Evolutionary conservation across 2,888 invertebrate species (phyloP).

Genomic region (Synanthedon vespiformis): DNA sequence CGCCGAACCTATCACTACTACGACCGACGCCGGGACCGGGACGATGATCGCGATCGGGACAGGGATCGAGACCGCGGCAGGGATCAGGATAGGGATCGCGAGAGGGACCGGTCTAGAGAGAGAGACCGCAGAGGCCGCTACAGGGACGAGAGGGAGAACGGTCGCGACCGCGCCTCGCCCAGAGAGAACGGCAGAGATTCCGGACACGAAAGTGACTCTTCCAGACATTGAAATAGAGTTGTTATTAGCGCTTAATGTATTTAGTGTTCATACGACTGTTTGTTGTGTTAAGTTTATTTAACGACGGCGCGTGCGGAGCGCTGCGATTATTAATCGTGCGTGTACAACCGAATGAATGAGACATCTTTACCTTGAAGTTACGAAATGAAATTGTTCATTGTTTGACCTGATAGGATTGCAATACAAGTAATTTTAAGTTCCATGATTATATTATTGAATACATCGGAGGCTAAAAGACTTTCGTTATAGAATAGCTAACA

Average conservation of each 20-base stretch:
- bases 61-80: conserved; percentile 42
- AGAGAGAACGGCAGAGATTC: conserved; percentile 62
- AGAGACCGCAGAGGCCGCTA: conserved; percentile 36
- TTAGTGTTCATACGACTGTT: background rate
- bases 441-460: conserved; percentile 26
- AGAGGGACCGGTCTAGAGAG: conserved; percentile 31
- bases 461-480: conserved; percentile 49
- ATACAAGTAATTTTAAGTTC: conserved; percentile 38
- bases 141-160: conserved; percentile 50
- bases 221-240: conserved; percentile 43
- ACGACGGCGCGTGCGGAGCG: background rate
- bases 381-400: conserved; percentile 14
- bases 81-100: conserved; percentile 24
- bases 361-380: conserved; percentile 57
- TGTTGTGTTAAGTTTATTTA: background rate
- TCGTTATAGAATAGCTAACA: conserved; percentile 31
- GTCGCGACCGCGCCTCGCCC: conserved; percentile 59
- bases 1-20: conserved; percentile 65
- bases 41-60: conserved; percentile 42
- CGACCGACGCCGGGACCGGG: conserved; percentile 52
- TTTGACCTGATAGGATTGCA: conserved; percentile 42
- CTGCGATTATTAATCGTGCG: background rate
- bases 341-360: conserved; percentile 7
- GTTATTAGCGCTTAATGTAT: background rate
- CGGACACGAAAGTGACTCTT: conserved; percentile 66